A percentile compares a stretch with the other conserved stretches of the same genome.
Conservation (phyloP, 2,113 vertebrate species). For the Phoxinus phoxinus region DNA sequence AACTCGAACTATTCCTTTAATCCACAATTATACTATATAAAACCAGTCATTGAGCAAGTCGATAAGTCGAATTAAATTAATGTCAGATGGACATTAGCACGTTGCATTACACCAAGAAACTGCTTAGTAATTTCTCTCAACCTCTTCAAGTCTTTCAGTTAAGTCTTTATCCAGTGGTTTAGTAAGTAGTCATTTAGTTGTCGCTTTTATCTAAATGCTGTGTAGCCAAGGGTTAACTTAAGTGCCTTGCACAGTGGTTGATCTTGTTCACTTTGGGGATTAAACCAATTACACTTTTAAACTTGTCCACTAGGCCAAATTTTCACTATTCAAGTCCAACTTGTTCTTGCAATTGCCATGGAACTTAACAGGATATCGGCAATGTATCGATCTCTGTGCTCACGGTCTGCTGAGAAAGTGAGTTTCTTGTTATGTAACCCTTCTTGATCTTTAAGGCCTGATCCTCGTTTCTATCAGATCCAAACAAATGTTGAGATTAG, state of each 20-base stretch:
- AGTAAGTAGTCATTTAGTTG: background rate
- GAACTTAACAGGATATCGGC: background rate
- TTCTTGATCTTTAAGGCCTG: background rate
- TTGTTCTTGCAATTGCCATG: background rate
- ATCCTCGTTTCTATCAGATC: background rate
- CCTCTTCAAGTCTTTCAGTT: background rate
- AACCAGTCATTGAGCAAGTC: background rate
- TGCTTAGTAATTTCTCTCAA: background rate
- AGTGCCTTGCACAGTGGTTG: background rate
- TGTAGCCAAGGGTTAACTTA: background rate
- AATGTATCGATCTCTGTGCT: background rate
- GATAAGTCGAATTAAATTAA: background rate
- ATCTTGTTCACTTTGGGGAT: background rate
- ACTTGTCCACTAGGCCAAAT: background rate
- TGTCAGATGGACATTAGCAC: background rate
- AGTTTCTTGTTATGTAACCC: background rate
- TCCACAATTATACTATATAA: too few relatives aligned
- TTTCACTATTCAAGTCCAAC: background rate
- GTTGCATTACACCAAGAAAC: too few relatives aligned
- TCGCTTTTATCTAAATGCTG: background rate
- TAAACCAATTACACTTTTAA: background rate
- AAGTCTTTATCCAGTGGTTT: background rate
- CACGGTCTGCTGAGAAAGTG: background rate
- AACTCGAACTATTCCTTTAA: background rate
- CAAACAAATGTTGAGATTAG: conserved; percentile 21